A percentile compares a stretch with the other conserved stretches of the same genome.
Evolutionary conservation across 2,888 invertebrate genomes (phyloP).

Genomic region (Ornithoptera alexandrae): DNA sequence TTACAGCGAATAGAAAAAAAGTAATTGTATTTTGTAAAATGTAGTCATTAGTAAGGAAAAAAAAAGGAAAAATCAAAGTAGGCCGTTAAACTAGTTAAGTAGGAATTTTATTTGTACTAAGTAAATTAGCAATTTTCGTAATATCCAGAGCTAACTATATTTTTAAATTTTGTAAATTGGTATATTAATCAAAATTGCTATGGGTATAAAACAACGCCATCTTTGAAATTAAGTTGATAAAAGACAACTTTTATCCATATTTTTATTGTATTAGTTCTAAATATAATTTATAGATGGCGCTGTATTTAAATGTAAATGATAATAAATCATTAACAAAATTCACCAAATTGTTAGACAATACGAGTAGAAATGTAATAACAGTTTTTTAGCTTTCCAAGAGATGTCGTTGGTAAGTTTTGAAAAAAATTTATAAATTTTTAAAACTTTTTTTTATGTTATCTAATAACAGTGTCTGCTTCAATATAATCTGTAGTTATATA

Average conservation of each 20-base stretch:
- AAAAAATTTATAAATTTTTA: not conserved
- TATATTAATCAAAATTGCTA: not conserved
- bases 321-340: no score
- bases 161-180: not conserved
- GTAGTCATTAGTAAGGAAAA: no score
- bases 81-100: no score
- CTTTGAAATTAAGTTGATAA: not conserved
- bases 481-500: not conserved
- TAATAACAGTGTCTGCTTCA: not conserved
- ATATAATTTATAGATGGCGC: not conserved
- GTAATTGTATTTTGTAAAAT: no score
- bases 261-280: not conserved
- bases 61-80: no score
- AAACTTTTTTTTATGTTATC: not conserved
- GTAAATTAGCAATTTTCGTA: no score
- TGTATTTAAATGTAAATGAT: not conserved
- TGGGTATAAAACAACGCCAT: not conserved
- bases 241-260: not conserved
- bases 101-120: no score
- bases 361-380: not conserved
- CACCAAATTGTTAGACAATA: no score
- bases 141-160: no score
- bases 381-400: not conserved
- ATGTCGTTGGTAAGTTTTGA: not conserved
- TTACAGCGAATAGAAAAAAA: no score